phyloP scores from a whole-genome alignment of 2,888 invertebrate genomes.

The Mimachlamys varia region DNA sequence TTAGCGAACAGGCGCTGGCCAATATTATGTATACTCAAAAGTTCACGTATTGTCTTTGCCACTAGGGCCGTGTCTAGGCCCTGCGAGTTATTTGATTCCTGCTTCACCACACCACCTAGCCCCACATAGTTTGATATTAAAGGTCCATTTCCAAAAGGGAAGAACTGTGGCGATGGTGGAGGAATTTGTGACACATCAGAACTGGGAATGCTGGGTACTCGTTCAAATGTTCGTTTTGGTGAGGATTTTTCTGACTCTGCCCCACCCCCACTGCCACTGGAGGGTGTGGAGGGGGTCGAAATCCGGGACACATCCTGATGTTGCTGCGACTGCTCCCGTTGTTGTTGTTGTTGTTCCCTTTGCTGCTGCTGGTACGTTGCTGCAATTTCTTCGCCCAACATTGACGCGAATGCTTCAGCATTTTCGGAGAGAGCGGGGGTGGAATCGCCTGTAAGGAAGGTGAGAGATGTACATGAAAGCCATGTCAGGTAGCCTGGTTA shows the following conservation, averaged over 20 bases:
- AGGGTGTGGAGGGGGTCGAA: slow-evolving; percentile 42
- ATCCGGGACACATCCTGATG: slow-evolving; percentile 38
- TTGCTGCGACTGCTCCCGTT: slow-evolving; percentile 54
- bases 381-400: slow-evolving; percentile 90
- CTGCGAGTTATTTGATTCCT: slow-evolving; percentile 83
- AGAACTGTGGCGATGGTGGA: slow-evolving; percentile 61
- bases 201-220: slow-evolving; percentile 55
- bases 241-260: slow-evolving; percentile 44
- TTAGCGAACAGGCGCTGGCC: slow-evolving; percentile 99
- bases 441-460: slow-evolving; percentile 75
- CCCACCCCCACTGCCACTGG: slow-evolving; percentile 45
- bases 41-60: slow-evolving; percentile 94
- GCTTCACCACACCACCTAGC: slow-evolving; percentile 55
- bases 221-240: slow-evolving; percentile 49
- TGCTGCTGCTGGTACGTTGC: slow-evolving; percentile 86
- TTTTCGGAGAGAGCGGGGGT: slow-evolving; percentile 72
- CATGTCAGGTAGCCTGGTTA: slow-evolving; percentile 24
- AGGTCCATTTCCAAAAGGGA: slow-evolving; percentile 62
- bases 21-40: slow-evolving; percentile 98
- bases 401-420: slow-evolving; percentile 80
- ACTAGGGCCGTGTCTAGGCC: slow-evolving; percentile 94
- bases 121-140: slow-evolving; percentile 64
- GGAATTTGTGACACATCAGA: slow-evolving; percentile 55
- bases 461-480: slow-evolving; percentile 76
- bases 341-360: slow-evolving; percentile 43